phyloP scores from a whole-genome alignment of 2,888 invertebrate species.

The Bruchidius siliquastri region DNA sequence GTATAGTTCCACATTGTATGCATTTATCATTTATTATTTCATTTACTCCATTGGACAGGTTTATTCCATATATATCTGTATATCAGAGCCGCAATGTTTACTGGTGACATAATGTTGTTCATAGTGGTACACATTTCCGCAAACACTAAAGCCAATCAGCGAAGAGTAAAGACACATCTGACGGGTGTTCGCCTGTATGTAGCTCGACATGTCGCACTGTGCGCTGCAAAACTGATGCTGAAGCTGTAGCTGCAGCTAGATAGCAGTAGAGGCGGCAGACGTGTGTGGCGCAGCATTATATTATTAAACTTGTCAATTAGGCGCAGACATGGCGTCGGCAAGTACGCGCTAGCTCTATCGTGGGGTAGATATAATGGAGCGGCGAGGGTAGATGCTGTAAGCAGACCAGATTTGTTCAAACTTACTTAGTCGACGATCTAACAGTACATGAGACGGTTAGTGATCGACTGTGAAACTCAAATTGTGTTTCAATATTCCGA shows the following conservation, averaged over 20 bases:
- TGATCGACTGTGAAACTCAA: too few species aligned
- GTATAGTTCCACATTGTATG: too few species aligned
- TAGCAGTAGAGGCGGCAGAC: neutral
- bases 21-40: too few species aligned
- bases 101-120: neutral
- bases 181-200: neutral
- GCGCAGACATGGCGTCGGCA: neutral
- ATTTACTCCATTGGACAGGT: neutral
- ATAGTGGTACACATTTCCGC: neutral
- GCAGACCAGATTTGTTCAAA: too few species aligned
- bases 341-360: neutral
- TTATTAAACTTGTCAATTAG: neutral
- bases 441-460: too few species aligned
- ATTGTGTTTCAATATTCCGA: too few species aligned
- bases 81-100: neutral
- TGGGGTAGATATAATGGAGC: neutral
- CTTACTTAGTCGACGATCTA: too few species aligned
- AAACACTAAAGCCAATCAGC: neutral
- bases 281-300: neutral
- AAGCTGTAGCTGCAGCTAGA: neutral
- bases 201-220: neutral
- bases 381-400: too few species aligned
- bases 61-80: neutral
- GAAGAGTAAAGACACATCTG: neutral
- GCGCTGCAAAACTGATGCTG: neutral